These are phyloP conservation scores for Hymenopus coronatus DNA, from an alignment of 2,888 invertebrate species.

Conservation along the genomic window DNA sequence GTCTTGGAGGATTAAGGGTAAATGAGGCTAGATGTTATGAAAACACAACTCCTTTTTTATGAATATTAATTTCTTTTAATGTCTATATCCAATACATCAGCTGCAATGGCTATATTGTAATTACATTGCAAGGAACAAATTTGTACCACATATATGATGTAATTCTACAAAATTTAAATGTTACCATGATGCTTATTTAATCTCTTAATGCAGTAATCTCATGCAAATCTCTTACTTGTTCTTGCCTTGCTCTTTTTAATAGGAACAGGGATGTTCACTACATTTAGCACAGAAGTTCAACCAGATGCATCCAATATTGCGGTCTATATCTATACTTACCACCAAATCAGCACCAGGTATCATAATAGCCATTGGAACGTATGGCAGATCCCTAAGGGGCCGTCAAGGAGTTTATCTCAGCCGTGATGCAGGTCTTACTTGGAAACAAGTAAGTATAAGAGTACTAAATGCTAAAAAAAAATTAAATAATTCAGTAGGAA, in stretches of 20 bases:
- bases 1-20: too few relatives aligned
- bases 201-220: too few relatives aligned
- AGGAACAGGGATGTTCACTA: constrained; percentile 69
- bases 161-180: too few relatives aligned
- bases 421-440: constrained; percentile 76
- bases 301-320: constrained; percentile 75
- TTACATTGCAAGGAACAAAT: too few relatives aligned
- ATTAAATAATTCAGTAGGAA: background rate
- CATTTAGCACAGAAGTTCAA: constrained; percentile 86
- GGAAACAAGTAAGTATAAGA: constrained; percentile 62
- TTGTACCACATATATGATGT: too few relatives aligned
- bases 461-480: background rate
- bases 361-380: constrained; percentile 79
- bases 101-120: too few relatives aligned
- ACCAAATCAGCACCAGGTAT: constrained; percentile 85
- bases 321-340: constrained; percentile 78
- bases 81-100: too few relatives aligned
- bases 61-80: too few relatives aligned
- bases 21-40: too few relatives aligned
- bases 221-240: too few relatives aligned
- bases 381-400: constrained; percentile 71
- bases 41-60: too few relatives aligned
- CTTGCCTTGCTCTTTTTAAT: constrained; percentile 1
- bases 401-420: constrained; percentile 78
- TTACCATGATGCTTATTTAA: too few relatives aligned